Base-by-base conservation (phyloP, 2,888 invertebrate species). In the Thalpophila matura region DNA sequence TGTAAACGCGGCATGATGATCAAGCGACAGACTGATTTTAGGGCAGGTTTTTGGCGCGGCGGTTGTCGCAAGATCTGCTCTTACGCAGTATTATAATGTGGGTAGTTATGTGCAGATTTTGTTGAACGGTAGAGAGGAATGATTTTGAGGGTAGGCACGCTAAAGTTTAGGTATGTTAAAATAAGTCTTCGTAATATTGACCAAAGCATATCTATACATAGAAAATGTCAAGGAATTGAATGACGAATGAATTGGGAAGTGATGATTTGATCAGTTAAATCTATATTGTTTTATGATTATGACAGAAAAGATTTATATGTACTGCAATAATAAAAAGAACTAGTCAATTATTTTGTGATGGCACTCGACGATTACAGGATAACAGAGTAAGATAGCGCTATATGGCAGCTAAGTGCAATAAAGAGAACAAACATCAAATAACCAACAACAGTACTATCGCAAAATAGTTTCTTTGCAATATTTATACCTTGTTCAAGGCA, bases 1-100 rank as follows among this genome's bases (percentile, higher is more conserved):
- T 81, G n/a, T n/a, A n/a, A 76, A 86, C 79, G 88, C 85, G 88
- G 89, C 86, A 87, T 85, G 89, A 82, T 84, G 86, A 84, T 72
- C 84, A 84, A 82, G 74, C 72, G 85, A 87, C 92, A 89, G 94
- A 93, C 94, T 93, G 93, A 93, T 86, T 80, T 88, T 86, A 87
- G 83, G 64, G 89, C 90, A 89, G 88, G 87, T 88, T 81, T 72
- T 65, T 65, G 65, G 62, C 51, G 70, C 66, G 69, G 66, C 64
- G 47, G n/a, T 60, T 60, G 69, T 68, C 79, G 75, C 66, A 40
- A 47, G 42, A 72, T 85, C 87, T 85, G 89, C 88, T 88, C 81
- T 79, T 72, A 62, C 78, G 86, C 90, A 92, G 91, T 91, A 89
- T 91, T 91, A 88, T 81, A 81, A 65, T 72, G 87, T 40, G 84